A percentile compares a stretch with the other conserved stretches of the same genome.
These are phyloP conservation scores for Linepithema humile DNA, from an alignment of 1,140 invertebrate genomes.

Conservation along the genomic window DNA sequence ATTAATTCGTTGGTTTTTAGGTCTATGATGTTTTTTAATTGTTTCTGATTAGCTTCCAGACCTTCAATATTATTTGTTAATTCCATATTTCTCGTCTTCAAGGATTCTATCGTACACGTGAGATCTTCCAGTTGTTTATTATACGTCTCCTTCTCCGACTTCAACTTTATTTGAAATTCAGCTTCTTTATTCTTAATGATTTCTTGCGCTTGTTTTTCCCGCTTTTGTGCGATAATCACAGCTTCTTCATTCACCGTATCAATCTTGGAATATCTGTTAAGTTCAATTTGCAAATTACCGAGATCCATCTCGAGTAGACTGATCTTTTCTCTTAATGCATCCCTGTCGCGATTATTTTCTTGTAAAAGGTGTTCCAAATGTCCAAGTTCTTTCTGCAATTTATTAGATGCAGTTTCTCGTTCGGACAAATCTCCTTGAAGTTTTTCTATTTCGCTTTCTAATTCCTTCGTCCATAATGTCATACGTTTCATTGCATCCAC, in stretches of 20 bases:
- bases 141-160: conserved; percentile 64
- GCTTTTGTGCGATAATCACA: conserved; percentile 67
- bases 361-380: conserved; percentile 57
- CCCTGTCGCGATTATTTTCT: conserved; percentile 72
- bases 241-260: conserved; percentile 50
- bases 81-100: conserved; percentile 72
- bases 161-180: conserved; percentile 73
- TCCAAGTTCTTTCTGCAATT: conserved; percentile 56
- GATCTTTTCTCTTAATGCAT: conserved; percentile 72
- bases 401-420: conserved; percentile 12
- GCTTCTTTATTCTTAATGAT: conserved; percentile 65
- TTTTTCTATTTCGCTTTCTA: conserved; percentile 78
- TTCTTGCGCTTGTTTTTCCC: conserved; percentile 67
- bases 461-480: conserved; percentile 69
- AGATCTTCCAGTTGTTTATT: conserved; percentile 70
- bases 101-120: conserved; percentile 57
- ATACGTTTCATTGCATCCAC: conserved; percentile 71
- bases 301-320: conserved; percentile 70
- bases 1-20: conserved; percentile 69
- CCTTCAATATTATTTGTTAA: conserved; percentile 72
- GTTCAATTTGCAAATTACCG: conserved; percentile 71
- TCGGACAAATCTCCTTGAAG: conserved; percentile 72
- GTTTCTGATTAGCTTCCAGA: conserved; percentile 71
- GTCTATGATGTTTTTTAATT: conserved; percentile 73
- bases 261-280: conserved; percentile 64